Evolutionary conservation across 2,113 vertebrate species (phyloP).

Genomic region (Nestor notabilis): DNA sequence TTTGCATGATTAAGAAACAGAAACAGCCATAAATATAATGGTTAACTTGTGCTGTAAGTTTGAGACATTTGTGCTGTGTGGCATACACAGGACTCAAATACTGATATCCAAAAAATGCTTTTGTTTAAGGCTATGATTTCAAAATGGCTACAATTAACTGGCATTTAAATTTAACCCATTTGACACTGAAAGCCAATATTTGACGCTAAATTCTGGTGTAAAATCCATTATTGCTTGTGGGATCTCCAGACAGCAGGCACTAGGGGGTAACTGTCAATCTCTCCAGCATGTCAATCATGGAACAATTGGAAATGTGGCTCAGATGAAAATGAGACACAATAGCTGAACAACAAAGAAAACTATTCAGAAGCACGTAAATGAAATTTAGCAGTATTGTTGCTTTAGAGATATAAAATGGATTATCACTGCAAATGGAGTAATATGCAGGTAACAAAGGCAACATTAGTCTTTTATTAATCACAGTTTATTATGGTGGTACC

Average conservation of each 20-base stretch:
- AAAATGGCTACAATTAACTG: conserved; percentile 60
- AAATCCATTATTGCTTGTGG: conserved; percentile 73
- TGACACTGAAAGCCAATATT: conserved; percentile 73
- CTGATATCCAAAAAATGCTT: conserved; percentile 1
- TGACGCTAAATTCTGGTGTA: conserved; percentile 71
- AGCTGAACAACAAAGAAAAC: conserved; percentile 70
- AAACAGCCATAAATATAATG: neutral
- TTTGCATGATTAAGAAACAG: neutral
- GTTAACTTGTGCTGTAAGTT: neutral
- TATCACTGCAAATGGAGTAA: neutral
- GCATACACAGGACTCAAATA: neutral
- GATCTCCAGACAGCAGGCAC: conserved; percentile 70
- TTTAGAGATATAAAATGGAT: conserved; percentile 7
- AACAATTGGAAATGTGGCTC: conserved; percentile 69
- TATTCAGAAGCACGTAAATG: conserved; percentile 24
- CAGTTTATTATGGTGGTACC: neutral
- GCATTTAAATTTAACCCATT: conserved; percentile 71
- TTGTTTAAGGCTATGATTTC: conserved; percentile 56
- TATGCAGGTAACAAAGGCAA: neutral
- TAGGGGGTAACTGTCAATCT: conserved; percentile 75
- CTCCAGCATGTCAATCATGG: conserved; percentile 48
- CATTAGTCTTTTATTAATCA: neutral
- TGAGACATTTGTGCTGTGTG: neutral
- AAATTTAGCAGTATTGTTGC: conserved; percentile 27
- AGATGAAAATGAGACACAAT: conserved; percentile 67